Base-by-base conservation (phyloP, 2,113 vertebrate species). In the Solenodon paradoxus region DNA sequence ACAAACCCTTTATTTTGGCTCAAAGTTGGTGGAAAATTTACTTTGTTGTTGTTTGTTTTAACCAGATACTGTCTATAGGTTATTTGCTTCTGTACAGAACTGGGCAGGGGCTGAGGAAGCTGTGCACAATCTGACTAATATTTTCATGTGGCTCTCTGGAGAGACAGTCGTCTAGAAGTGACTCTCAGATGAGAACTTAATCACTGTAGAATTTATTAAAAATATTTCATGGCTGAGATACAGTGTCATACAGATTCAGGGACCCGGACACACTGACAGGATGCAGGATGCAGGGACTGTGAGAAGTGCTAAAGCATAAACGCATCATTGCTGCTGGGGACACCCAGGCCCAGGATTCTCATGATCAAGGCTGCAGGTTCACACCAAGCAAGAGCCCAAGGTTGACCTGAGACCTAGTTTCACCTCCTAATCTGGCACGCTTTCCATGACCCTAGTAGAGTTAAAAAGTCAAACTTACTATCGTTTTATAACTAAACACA, bases 1-100 rank as follows among this genome's bases (percentile, higher is more conserved):
- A 95, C 81, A 96, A 95, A 80, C 49, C 61, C 13, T 88, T 88
- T n/a, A n/a, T 96, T 28, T 53, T 81, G 83, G 95, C 20, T 96
- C 53, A 77, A 81, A 89, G 24, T 88, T 95, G 78, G 77, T 81
- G 96, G 66, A 75, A 9, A 32, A 42, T 57, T 78, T 85, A 71
- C 64, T 92, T 69, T 81, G 75, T 71, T 32, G 79, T 61, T 75
- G 4, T n/a, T 45, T 89, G 89, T 38, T 72, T 63, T n/a, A 45
- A 63, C n/a, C n/a, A n/a, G n/a, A 75, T 75, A 74, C 10, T 42
- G 68, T 61, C 17, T 92, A 68, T 10, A 40, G 57, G n/a, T 30
- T 82, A 71, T 59, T 87, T 74, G 80, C 38, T 53, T 72, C 22
- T 63, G 19, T 63, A n/a, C 10, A 38, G 22, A 94, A 28, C 47